A percentile compares a stretch with the other conserved stretches of the same genome.
phyloP scores from a whole-genome alignment of 2,113 vertebrate genomes.

The Larimichthys crocea region DNA sequence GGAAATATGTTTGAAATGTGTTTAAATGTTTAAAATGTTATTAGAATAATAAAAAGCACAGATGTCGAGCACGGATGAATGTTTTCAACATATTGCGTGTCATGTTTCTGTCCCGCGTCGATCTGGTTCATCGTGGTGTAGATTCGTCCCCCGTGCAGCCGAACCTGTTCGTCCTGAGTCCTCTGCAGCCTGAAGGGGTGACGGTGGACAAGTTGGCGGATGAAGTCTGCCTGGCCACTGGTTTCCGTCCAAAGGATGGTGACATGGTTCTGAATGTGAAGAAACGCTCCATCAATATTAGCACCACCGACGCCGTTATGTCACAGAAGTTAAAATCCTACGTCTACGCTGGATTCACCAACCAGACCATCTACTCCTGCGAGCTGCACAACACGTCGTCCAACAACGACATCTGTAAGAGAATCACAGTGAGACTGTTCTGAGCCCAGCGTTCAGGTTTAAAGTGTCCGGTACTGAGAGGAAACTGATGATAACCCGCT shows the following conservation, averaged over 20 bases:
- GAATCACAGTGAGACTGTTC: too few species aligned
- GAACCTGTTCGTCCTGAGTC: slow-evolving; percentile 23
- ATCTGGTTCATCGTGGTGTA: neutral
- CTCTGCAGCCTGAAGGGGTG: rapidly evolving
- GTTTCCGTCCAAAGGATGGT: neutral
- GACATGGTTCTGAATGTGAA: neutral
- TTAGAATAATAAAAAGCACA: too few species aligned
- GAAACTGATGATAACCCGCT: too few species aligned
- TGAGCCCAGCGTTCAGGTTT: too few species aligned
- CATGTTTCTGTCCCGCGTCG: neutral
- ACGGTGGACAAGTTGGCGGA: rapidly evolving
- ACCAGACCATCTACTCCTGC: slow-evolving; percentile 11
- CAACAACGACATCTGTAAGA: neutral
- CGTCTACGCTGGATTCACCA: slow-evolving; percentile 52
- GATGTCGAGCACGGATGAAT: too few species aligned
- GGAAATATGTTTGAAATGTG: too few species aligned
- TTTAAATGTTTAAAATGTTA: neutral
- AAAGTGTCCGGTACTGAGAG: too few species aligned
- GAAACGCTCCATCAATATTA: rapidly evolving
- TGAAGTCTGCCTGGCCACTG: slow-evolving; percentile 66
- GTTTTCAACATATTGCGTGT: neutral
- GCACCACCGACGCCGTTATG: rapidly evolving
- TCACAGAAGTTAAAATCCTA: neutral
- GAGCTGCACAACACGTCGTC: rapidly evolving
- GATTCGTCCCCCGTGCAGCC: slow-evolving; percentile 3